Conservation (phyloP, 1,140 invertebrate genomes). For the Triops longicaudatus region DNA sequence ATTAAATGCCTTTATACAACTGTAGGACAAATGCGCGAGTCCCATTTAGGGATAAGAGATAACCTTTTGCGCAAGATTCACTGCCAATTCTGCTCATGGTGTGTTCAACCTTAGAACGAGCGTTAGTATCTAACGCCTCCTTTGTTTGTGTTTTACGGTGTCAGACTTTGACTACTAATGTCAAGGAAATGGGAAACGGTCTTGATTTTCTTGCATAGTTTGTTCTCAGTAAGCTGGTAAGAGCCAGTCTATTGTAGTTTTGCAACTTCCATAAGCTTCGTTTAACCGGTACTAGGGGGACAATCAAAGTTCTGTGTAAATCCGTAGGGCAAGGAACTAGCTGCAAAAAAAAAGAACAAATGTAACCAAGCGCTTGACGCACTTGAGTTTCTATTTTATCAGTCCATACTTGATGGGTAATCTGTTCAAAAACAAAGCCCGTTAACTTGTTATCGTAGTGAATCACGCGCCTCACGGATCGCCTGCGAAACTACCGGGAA, state of each 20-base stretch:
- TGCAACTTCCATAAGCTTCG: neutral
- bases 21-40: neutral
- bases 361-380: neutral
- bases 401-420: neutral
- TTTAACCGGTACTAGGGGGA: neutral
- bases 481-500: neutral
- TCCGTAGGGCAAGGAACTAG: neutral
- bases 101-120: neutral
- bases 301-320: neutral
- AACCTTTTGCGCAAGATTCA: constrained; percentile 5
- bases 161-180: neutral
- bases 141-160: neutral
- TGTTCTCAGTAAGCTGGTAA: neutral
- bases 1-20: neutral
- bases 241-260: neutral
- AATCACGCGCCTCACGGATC: neutral
- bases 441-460: neutral
- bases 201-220: neutral
- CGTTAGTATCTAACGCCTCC: neutral
- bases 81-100: constrained; percentile 10
- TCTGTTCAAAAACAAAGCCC: neutral
- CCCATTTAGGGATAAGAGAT: neutral
- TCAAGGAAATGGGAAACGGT: neutral
- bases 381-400: neutral
- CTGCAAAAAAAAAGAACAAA: neutral